Percentiles rank a stretch among this genome's conserved stretches.
phyloP scores from a whole-genome alignment of 2,888 invertebrate genomes.

The Acleris cristana region DNA sequence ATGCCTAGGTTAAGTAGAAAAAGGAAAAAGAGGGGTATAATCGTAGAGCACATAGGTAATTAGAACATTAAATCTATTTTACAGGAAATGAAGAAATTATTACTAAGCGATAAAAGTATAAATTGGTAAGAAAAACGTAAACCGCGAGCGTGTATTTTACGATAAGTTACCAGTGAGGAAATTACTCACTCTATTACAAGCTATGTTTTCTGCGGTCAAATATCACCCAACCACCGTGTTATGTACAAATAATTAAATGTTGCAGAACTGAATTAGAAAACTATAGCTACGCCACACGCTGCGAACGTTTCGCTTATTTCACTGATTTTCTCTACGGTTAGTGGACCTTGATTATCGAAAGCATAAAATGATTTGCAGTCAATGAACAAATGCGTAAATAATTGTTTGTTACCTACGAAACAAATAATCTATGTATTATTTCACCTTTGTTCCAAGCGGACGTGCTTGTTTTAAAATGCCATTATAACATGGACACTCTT shows the following conservation, averaged over 20 bases:
- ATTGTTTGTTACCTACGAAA: neutral
- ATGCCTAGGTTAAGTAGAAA: no score
- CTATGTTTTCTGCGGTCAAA: constrained; percentile 13
- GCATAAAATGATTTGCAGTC: constrained; percentile 2
- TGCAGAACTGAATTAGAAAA: constrained; percentile 27
- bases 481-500: no score
- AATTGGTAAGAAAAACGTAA: no score
- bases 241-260: constrained; percentile 30
- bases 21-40: no score
- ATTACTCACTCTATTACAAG: neutral
- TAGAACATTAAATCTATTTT: no score
- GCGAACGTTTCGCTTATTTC: constrained; percentile 31
- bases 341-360: constrained; percentile 29
- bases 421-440: neutral
- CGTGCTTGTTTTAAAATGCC: no score
- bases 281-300: constrained; percentile 33
- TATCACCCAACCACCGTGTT: constrained; percentile 28
- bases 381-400: neutral
- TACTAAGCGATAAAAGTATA: no score
- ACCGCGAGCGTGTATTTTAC: neutral
- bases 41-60: no score
- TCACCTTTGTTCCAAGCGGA: no score
- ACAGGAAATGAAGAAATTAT: no score
- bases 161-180: neutral
- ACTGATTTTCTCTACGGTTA: constrained; percentile 15